These are phyloP conservation scores for Amphiprion ocellaris DNA, from an alignment of 2,113 vertebrate genomes.

Conservation along the genomic window DNA sequence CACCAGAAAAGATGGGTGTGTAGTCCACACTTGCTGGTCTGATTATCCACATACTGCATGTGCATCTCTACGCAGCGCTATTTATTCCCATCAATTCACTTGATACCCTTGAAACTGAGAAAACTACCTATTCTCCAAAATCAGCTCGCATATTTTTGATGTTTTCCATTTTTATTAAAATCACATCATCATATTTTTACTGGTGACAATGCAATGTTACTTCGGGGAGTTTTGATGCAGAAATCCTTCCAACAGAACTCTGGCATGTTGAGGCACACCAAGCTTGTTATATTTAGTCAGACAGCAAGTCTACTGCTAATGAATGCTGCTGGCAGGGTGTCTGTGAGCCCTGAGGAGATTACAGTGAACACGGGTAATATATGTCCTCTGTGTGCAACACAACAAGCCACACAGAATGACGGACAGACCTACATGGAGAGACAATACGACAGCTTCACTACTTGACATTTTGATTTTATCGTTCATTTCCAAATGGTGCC, in stretches of 20 bases:
- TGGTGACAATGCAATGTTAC: conserved; percentile 47
- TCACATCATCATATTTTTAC: conserved; percentile 34
- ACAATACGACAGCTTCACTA: conserved; percentile 15
- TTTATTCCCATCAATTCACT: conserved; percentile 10
- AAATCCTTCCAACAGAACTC: conserved; percentile 62
- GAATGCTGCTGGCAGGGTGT: conserved; percentile 83
- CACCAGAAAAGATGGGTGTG: conserved; percentile 25
- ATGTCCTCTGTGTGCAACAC: conserved; percentile 68
- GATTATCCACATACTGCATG: conserved; percentile 18
- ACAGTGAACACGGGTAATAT: conserved; percentile 73
- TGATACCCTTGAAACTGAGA: not conserved
- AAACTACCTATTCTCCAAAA: conserved; percentile 9
- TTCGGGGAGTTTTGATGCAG: conserved; percentile 56
- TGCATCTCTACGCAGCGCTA: not conserved
- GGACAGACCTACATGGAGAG: conserved; percentile 33
- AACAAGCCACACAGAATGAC: conserved; percentile 54
- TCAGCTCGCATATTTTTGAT: not conserved
- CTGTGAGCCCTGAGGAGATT: conserved; percentile 78
- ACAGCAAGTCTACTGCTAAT: conserved; percentile 81
- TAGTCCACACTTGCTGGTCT: conserved; percentile 12
- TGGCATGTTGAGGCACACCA: conserved; percentile 75
- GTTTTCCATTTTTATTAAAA: conserved; percentile 35
- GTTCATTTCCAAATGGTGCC: not conserved
- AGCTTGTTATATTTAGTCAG: conserved; percentile 84
- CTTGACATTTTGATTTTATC: conserved; percentile 6